A percentile compares a stretch with the other conserved stretches of the same genome.
Evolutionary conservation across 1,140 invertebrate genomes (phyloP).

Genomic region (Samia ricini): DNA sequence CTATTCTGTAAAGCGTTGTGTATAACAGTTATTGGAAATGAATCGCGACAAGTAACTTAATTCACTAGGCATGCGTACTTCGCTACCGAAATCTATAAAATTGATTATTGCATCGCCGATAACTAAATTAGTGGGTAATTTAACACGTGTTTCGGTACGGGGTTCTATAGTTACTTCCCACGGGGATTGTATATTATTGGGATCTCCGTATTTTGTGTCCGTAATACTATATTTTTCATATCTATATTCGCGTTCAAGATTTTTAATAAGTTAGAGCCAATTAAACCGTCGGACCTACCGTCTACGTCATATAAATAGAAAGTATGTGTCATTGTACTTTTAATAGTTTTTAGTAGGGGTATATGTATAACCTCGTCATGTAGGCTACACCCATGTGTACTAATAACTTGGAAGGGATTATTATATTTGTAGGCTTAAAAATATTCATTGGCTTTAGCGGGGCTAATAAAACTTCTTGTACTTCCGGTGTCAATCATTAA

Average conservation of each 20-base stretch:
- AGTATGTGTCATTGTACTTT: background rate
- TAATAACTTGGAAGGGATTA: constrained; percentile 12
- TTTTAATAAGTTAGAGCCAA: constrained; percentile 31
- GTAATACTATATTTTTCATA: constrained; percentile 22
- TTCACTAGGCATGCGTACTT: constrained; percentile 13
- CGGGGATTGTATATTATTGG: constrained; percentile 15
- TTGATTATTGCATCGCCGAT: constrained; percentile 13
- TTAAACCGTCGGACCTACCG: constrained; percentile 27
- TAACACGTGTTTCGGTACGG: constrained; percentile 12
- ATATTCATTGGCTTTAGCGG: constrained; percentile 5
- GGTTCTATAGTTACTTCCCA: constrained; percentile 10
- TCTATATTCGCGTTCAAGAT: constrained; percentile 25
- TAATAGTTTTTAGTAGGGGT: constrained; percentile 6
- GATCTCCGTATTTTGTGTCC: constrained; percentile 17
- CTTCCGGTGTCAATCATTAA: constrained; percentile 22
- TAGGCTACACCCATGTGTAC: constrained; percentile 9
- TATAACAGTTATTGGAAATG: constrained; percentile 5
- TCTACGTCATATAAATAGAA: constrained; percentile 25
- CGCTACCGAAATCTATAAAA: constrained; percentile 7
- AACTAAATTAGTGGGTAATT: constrained; percentile 15
- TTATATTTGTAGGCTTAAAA: constrained; percentile 2
- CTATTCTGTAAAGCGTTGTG: constrained; percentile 9
- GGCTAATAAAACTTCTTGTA: constrained; percentile 13
- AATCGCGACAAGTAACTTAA: constrained; percentile 11
- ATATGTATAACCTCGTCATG: constrained; percentile 9